Evolutionary conservation across 2,888 invertebrate genomes (phyloP).

Genomic region (Tribolium freemani): DNA sequence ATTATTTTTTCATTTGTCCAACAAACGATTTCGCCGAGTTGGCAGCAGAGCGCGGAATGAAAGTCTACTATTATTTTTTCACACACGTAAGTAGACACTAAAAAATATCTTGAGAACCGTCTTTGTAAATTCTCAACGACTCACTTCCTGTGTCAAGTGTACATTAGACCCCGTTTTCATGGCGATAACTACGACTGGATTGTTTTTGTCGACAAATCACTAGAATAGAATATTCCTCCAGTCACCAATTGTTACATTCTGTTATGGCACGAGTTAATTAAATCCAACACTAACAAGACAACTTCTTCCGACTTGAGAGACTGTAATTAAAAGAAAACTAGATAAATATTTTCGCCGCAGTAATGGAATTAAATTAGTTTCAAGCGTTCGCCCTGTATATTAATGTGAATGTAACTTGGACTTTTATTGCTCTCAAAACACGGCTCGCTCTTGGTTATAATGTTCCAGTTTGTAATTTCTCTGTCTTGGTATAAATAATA

Average conservation of each 20-base stretch:
- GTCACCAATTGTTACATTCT: constrained; percentile 19
- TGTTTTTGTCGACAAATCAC: neutral
- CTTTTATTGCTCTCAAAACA: too few relatives aligned
- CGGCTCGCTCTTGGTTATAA: too few relatives aligned
- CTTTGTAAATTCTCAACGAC: neutral
- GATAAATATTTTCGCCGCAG: neutral
- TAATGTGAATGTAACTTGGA: too few relatives aligned
- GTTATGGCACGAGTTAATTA: constrained; percentile 30
- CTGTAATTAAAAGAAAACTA: constrained; percentile 10
- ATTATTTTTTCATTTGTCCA: constrained; percentile 95
- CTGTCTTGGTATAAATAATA: too few relatives aligned
- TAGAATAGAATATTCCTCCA: neutral
- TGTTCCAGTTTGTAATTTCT: too few relatives aligned
- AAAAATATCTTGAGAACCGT: neutral
- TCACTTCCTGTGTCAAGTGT: neutral
- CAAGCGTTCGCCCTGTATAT: too few relatives aligned
- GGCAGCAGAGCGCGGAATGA: constrained; percentile 85
- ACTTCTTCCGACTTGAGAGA: constrained; percentile 6
- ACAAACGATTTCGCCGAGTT: constrained; percentile 90
- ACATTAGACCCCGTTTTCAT: neutral
- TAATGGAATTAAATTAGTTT: too few relatives aligned
- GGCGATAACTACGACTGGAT: neutral
- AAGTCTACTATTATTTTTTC: constrained; percentile 92
- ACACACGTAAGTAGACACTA: constrained; percentile 81
- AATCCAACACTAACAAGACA: constrained; percentile 27